phyloP scores from a whole-genome alignment of 2,797 vertebrate genomes.

The Fundulus diaphanus region DNA sequence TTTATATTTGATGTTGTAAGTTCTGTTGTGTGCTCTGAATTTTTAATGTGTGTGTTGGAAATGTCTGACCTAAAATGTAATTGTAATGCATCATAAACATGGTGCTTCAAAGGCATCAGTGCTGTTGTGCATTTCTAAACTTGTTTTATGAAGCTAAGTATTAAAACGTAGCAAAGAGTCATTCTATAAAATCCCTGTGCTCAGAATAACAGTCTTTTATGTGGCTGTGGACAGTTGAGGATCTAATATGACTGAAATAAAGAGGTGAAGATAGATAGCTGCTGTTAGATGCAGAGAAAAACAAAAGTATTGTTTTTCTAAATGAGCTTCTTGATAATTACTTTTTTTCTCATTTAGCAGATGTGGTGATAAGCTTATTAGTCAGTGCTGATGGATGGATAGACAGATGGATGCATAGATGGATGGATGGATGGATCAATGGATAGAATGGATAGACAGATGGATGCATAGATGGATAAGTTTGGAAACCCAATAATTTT shows the following conservation, averaged over 20 bases:
- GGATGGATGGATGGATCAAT: neutral
- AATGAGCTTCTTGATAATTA: neutral
- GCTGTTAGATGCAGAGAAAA: neutral
- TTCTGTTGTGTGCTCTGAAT: neutral
- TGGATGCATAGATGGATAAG: neutral
- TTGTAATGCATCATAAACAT: constrained; percentile 1
- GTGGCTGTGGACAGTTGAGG: neutral
- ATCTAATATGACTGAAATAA: neutral
- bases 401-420: neutral
- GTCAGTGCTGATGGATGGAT: neutral
- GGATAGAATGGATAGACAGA: too few relatives aligned
- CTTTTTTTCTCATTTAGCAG: neutral
- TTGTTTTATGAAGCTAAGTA: neutral
- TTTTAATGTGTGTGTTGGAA: neutral
- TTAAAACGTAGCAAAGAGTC: neutral
- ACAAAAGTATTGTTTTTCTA: neutral
- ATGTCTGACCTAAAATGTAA: neutral
- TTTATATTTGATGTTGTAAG: neutral
- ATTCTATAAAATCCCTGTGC: neutral
- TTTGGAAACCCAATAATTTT: neutral
- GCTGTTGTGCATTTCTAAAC: neutral
- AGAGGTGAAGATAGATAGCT: neutral
- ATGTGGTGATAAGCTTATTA: neutral
- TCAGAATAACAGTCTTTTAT: neutral
- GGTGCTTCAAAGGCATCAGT: neutral